phyloP scores from a whole-genome alignment of 2,113 vertebrate species.

The Bungarus multicinctus region DNA sequence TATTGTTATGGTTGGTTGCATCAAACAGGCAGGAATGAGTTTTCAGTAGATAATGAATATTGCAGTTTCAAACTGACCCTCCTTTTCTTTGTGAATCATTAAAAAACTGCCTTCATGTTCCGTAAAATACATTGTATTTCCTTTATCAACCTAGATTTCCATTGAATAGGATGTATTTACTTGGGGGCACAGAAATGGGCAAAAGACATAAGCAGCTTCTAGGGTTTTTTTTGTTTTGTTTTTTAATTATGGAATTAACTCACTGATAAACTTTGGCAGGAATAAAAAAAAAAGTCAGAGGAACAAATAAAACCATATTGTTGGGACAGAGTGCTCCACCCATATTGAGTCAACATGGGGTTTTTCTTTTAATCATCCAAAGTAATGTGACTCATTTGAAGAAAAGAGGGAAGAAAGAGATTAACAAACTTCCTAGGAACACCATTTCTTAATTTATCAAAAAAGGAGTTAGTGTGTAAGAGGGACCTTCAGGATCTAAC shows the following conservation, averaged over 20 bases:
- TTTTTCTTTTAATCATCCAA: neutral
- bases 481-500: neutral
- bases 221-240: neutral
- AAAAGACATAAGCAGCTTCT: neutral
- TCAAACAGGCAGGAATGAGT: neutral
- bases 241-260: neutral
- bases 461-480: neutral
- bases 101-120: neutral
- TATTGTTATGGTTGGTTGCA: neutral
- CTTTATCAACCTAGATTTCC: neutral
- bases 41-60: neutral
- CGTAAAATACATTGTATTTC: neutral
- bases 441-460: neutral
- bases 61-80: neutral
- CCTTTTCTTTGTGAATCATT: neutral
- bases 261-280: neutral
- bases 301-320: neutral
- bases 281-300: constrained; percentile 4
- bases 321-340: neutral
- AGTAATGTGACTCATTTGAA: constrained; percentile 53
- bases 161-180: neutral
- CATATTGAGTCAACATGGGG: constrained; percentile 17
- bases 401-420: neutral
- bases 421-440: neutral
- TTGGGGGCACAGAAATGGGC: accelerated